These are phyloP conservation scores for Mythimna pallens DNA, from an alignment of 2,888 invertebrate species.

Conservation along the genomic window DNA sequence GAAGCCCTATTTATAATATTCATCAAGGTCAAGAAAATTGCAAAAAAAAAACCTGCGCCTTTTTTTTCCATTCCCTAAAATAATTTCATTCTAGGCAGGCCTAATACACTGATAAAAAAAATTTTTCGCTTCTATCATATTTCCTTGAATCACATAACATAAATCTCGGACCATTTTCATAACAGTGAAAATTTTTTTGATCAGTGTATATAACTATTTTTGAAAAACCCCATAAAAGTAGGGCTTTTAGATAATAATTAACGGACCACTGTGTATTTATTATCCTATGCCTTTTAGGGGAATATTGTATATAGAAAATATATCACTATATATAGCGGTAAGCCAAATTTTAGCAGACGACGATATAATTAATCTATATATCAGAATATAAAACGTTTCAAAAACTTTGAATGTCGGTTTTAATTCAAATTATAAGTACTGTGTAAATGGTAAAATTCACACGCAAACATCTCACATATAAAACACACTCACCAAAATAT, in stretches of 20 bases:
- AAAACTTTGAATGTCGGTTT: slow-evolving; percentile 38
- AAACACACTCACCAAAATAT: background rate
- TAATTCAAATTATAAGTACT: slow-evolving; percentile 49
- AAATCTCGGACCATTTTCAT: background rate
- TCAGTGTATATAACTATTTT: slow-evolving; percentile 63
- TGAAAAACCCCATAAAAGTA: slow-evolving; percentile 67
- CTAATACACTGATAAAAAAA: slow-evolving; percentile 30
- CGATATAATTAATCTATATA: slow-evolving; percentile 65
- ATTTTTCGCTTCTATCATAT: no score
- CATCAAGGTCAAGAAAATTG: background rate
- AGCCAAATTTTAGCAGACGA: slow-evolving; percentile 71
- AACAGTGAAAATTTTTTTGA: slow-evolving; percentile 1
- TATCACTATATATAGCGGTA: slow-evolving; percentile 69
- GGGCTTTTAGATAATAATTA: slow-evolving; percentile 72
- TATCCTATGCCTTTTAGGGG: slow-evolving; percentile 83
- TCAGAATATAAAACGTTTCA: slow-evolving; percentile 54
- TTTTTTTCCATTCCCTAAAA: background rate
- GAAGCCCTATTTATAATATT: slow-evolving; percentile 23
- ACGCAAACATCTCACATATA: background rate
- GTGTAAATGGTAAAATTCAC: background rate
- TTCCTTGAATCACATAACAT: background rate
- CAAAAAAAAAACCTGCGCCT: background rate
- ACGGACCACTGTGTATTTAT: slow-evolving; percentile 85
- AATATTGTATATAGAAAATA: slow-evolving; percentile 75
- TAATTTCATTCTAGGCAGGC: slow-evolving; percentile 1